A percentile compares a stretch with the other conserved stretches of the same genome.
Conservation (phyloP, 2,797 vertebrate species). For the Parauchenoglanis ngamensis region DNA sequence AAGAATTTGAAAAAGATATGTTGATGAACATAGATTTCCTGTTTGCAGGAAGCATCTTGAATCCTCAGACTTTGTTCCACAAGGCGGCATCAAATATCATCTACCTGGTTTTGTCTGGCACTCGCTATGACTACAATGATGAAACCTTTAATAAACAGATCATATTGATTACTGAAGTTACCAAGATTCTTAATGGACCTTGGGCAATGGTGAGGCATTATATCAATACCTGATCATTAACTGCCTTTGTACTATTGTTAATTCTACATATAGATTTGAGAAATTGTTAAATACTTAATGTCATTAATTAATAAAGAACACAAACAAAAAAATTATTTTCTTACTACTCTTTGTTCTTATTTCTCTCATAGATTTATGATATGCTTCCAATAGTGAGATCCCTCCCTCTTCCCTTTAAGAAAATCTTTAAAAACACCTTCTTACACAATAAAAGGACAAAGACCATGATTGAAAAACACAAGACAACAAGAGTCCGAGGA, state of each 20-base stretch:
- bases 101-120: background rate
- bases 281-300: too few species aligned
- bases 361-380: constrained; percentile 67
- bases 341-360: background rate
- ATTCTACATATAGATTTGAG: too few species aligned
- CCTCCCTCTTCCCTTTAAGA: constrained; percentile 56
- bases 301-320: too few species aligned
- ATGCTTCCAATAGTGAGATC: constrained; percentile 62
- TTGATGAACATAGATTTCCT: background rate
- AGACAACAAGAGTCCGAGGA: constrained; percentile 58
- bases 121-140: background rate
- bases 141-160: background rate
- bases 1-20: too few species aligned
- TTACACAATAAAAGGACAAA: background rate
- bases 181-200: background rate
- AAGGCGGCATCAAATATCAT: background rate
- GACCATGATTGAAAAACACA: constrained; percentile 60
- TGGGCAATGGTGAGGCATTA: background rate
- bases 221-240: background rate
- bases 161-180: background rate
- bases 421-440: constrained; percentile 53
- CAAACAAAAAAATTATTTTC: too few species aligned
- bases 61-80: background rate
- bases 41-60: background rate
- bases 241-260: too few species aligned